phyloP scores from a whole-genome alignment of 2,797 vertebrate species.

The Fringilla coelebs region DNA sequence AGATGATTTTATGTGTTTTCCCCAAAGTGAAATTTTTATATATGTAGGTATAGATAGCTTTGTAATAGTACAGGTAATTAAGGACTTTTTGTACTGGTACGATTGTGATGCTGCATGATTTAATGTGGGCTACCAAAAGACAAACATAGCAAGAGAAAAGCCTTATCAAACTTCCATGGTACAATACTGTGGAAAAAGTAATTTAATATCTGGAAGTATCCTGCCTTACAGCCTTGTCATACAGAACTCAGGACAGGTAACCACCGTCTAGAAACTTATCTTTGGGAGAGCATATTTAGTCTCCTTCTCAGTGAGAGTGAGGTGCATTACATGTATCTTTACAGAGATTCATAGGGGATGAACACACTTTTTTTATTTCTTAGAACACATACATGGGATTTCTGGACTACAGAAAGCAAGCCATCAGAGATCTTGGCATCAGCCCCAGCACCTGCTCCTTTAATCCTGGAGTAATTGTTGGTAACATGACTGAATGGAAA shows the following conservation, averaged over 20 bases:
- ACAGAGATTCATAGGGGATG: neutral
- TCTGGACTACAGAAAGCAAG: constrained; percentile 92
- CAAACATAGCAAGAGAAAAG: neutral
- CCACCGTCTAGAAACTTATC: neutral
- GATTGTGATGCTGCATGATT: neutral
- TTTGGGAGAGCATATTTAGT: neutral
- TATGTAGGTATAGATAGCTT: neutral
- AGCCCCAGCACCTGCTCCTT: constrained; percentile 94
- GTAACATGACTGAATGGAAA: constrained; percentile 90
- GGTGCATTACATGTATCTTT: neutral
- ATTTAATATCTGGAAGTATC: neutral
- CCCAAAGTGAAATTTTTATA: neutral
- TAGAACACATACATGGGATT: constrained; percentile 98
- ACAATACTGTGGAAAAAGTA: neutral
- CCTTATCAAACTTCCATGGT: neutral
- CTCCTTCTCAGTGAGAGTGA: neutral
- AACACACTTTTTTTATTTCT: neutral
- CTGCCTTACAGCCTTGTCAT: neutral
- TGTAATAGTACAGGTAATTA: neutral
- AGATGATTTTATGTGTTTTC: neutral
- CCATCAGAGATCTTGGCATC: constrained; percentile 89
- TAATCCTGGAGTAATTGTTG: constrained; percentile 95
- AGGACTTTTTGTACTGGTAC: neutral
- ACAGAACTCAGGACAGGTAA: neutral
- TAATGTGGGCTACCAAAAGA: neutral